These are phyloP conservation scores for Ageneiosus marmoratus DNA, from an alignment of 2,113 vertebrate genomes.

Conservation along the genomic window DNA sequence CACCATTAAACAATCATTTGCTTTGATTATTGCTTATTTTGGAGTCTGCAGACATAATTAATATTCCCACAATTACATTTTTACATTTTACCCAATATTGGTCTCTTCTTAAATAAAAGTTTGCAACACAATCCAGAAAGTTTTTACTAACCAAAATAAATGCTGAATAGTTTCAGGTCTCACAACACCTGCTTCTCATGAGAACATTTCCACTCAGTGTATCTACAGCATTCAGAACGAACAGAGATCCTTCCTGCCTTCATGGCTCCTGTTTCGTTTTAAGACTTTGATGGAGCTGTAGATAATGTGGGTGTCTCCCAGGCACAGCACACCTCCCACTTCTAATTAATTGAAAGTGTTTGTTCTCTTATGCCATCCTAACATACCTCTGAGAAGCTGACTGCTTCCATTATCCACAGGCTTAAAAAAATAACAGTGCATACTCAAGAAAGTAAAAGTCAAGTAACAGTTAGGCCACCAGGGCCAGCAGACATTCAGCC, in stretches of 20 bases:
- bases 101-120: not conserved
- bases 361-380: not conserved
- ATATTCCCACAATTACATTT: not conserved
- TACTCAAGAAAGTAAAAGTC: not conserved
- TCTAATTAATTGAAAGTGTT: not conserved
- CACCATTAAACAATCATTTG: not conserved
- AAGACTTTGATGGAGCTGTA: slow-evolving; percentile 8
- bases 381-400: not conserved
- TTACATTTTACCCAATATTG: not conserved
- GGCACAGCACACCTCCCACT: not conserved
- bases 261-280: slow-evolving; percentile 14
- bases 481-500: not conserved
- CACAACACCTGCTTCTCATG: not conserved
- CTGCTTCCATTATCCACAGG: not conserved
- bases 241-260: not conserved
- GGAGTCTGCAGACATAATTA: too few relatives aligned
- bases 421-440: not conserved
- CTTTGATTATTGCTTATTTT: not conserved
- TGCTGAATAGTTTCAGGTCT: not conserved
- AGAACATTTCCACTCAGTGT: not conserved
- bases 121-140: not conserved
- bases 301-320: slow-evolving; percentile 20
- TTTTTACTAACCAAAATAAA: not conserved
- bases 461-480: not conserved
- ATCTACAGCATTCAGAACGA: not conserved